phyloP scores from a whole-genome alignment of 2,797 vertebrate genomes.

The Bufotes viridis region DNA sequence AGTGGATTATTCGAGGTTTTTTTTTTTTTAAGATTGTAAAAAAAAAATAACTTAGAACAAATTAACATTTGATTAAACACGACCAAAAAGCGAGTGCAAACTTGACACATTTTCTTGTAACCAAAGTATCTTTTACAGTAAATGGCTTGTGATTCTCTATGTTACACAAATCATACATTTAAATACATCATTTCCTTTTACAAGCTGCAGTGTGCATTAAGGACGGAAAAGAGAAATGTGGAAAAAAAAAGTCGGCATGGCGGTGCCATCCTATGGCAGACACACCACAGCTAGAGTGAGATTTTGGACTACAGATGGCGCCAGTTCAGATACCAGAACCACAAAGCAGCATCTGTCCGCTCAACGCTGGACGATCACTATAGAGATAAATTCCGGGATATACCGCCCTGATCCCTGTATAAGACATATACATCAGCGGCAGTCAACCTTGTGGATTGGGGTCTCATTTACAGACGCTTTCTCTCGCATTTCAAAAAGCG shows the following conservation, averaged over 20 bases:
- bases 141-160: background rate
- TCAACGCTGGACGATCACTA: background rate
- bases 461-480: background rate
- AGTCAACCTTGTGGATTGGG: background rate
- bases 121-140: background rate
- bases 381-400: background rate
- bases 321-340: background rate
- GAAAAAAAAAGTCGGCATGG: background rate
- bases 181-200: slow-evolving; percentile 18
- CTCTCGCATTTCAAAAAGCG: background rate
- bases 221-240: slow-evolving; percentile 51
- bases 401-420: background rate
- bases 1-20: background rate
- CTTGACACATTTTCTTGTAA: background rate
- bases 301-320: background rate
- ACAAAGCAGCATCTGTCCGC: background rate
- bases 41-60: background rate
- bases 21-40: background rate
- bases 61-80: slow-evolving; percentile 17
- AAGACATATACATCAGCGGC: background rate
- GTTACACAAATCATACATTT: slow-evolving; percentile 22
- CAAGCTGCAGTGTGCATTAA: background rate
- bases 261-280: slow-evolving; percentile 16
- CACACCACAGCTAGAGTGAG: background rate
- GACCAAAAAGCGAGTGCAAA: slow-evolving; percentile 4